Conservation (phyloP, 2,888 invertebrate genomes). For the Cotesia congregata region DNA sequence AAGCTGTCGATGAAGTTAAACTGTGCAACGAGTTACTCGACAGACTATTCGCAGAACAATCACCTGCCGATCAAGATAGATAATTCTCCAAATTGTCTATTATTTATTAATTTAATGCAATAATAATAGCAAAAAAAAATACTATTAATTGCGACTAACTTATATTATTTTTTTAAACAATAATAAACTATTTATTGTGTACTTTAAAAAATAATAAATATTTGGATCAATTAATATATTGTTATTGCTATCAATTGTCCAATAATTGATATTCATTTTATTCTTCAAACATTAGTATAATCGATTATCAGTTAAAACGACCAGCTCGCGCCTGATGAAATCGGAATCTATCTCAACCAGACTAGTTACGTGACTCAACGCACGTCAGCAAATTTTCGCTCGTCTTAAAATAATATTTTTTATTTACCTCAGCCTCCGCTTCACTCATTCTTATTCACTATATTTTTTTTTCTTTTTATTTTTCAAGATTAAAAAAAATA, state of each 20-base stretch:
- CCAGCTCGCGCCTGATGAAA: not conserved
- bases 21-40: conserved; percentile 59
- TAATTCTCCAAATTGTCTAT: conserved; percentile 43
- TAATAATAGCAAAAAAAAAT: too few species aligned
- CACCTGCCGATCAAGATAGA: conserved; percentile 59
- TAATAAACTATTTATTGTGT: conserved; percentile 12
- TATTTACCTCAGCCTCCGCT: not conserved
- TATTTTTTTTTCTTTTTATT: not conserved
- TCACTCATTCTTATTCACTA: not conserved
- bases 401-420: not conserved
- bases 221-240: not conserved
- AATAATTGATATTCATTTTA: not conserved
- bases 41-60: conserved; percentile 59
- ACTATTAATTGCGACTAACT: conserved; percentile 5
- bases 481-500: not conserved
- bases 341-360: not conserved
- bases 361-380: not conserved
- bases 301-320: not conserved
- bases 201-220: not conserved
- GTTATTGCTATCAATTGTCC: not conserved
- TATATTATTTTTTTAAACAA: conserved; percentile 12
- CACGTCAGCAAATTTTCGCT: not conserved
- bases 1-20: conserved; percentile 59
- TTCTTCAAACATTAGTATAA: not conserved
- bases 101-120: too few species aligned